Base-by-base conservation (phyloP, 23 tunicate genomes). In the Halocynthia aurantium region DNA sequence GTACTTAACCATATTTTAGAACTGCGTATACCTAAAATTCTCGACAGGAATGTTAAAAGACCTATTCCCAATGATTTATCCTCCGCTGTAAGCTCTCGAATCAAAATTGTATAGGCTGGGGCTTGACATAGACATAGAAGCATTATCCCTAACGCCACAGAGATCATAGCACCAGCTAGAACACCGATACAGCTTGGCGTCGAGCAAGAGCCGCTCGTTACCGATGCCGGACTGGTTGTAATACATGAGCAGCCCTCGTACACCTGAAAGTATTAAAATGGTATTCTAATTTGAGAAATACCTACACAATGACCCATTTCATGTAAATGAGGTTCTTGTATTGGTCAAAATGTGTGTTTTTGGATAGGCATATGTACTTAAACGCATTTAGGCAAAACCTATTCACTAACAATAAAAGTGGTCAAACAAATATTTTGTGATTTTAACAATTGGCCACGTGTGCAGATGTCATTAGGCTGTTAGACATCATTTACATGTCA, bases 51-150 rank as follows among this genome's bases (percentile, higher is more conserved):
- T n/a, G 96, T 53, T 82, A 89, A 80, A 10, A 89, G 71, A 13
- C 96, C 96, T 55, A 89, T 89, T 53, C 80, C 96, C 12, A 89
- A 61, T 11, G 96, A 55, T 62, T 89, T 89, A 73, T 89, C 88
- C 17, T 81, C 74, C 5, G 60, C 55, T 52, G 81, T 77, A 8
- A 89, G 82, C 76, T 72, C 74, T 7, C 96, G 85, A 12, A 89
- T 80, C 22, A 89, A 70, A 13, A 84, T 80, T 10, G 75, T 87
- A 75, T 89, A 89, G 12, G 87, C 73, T 19, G 96, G 96, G 7
- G 96, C 88, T 76, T 89, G 96, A 63, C 96, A 89, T 11, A 89
- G 60, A 40, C 82, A 61, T 6, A 88, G 71, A 50, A 76, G 55
- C 73, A 80, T 54, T 7, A 84, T 72, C 8, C 82, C 85, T 5